Evolutionary conservation across 2,797 vertebrate species (phyloP), one percentile per base, ranked within the genome.

Genomic region (Helarctos malayanus): DNA sequence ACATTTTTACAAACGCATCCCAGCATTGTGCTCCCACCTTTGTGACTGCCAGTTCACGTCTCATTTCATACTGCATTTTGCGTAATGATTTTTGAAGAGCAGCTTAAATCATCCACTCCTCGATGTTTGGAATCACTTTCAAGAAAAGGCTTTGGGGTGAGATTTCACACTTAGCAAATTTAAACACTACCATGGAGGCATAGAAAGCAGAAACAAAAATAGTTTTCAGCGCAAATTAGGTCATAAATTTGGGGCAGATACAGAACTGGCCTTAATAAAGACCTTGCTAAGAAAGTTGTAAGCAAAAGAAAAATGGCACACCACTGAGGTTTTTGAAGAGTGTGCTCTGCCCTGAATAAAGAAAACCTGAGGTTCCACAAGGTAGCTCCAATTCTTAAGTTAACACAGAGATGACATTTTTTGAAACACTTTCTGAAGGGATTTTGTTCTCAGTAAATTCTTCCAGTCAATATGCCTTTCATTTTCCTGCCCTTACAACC

Each of bases 201-300:
- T 57, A 97, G 89, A 96, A 93, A 96, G 91, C 87, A 95, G 86
- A 97, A 95, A 65, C 29, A 52, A 94, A 97, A 97, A 89, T 75
- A 94, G 96, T 68, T 91, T 96, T 47, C 86, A 79, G 92, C 79
- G 41, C 57, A 97, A 91, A 89, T 83, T 82, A 93, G 54, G 94
- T 97, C 88, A 97, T 89, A 63, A 82, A 86, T 78, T 94, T 94
- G 9, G 61, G 79, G 89, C 89, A 91, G 78, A 80, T 89, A 91
- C 21, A 96, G 59, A 89, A 96, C 25, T 57, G 16, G 52, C 78
- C 63, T 92, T 73, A 80, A 61, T 13, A 81, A 82, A 95, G 49
- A 82, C 16, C 94, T 93, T 95, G 86, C 76, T 88, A 76, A 83
- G 65, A 81, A 97, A 59, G 41, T 27, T 89, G 41, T 91, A 92